A percentile compares a stretch with the other conserved stretches of the same genome.
Conservation (phyloP, 2,113 vertebrate genomes). For the Ochotona curzoniae region DNA sequence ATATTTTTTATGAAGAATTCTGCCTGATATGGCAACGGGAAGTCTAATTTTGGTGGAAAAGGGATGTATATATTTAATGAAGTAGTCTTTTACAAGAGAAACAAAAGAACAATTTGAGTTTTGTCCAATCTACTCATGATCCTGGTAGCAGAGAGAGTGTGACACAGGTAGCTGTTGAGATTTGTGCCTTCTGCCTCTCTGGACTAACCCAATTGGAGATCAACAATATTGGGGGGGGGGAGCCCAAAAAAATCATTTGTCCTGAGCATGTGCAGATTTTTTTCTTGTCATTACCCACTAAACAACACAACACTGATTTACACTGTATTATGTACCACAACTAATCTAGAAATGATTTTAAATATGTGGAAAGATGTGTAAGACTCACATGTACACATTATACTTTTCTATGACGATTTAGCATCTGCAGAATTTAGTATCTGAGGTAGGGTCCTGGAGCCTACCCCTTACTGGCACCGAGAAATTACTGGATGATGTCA, state of each 20-base stretch:
- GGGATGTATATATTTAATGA: conserved; percentile 56
- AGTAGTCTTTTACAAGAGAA: conserved; percentile 39
- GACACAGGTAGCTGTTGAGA: not conserved
- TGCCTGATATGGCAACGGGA: conserved; percentile 95
- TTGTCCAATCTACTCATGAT: not conserved
- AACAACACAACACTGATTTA: not conserved
- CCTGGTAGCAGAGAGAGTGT: not conserved
- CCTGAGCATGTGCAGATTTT: not conserved
- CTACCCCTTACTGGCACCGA: not conserved
- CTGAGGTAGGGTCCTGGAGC: not conserved
- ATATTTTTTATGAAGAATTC: conserved; percentile 99
- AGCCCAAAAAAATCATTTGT: not conserved
- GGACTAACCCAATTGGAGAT: no score
- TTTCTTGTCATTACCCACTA: not conserved
- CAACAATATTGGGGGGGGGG: not conserved
- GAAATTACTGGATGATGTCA: not conserved
- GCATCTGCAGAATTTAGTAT: not conserved
- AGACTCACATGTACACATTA: not conserved
- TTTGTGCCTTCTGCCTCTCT: not conserved
- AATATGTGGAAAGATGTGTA: not conserved
- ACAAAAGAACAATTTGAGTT: conserved; percentile 31
- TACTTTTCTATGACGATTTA: not conserved
- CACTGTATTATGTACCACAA: not conserved
- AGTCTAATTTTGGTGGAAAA: conserved; percentile 87
- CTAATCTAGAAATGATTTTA: not conserved